Conservation (phyloP, 2,888 invertebrate species). For the Cerastis leucographa region DNA sequence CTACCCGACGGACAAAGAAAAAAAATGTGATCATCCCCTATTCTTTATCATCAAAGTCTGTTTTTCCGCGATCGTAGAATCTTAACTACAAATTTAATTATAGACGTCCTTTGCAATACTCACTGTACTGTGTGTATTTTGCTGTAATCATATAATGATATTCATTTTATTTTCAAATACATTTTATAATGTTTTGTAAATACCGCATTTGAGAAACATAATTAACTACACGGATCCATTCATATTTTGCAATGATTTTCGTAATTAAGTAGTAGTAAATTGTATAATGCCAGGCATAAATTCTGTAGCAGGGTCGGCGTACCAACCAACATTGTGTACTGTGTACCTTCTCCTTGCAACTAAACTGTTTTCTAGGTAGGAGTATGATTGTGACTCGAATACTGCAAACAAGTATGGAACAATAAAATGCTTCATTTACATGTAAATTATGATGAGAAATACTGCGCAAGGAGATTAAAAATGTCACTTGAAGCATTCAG, state of each 20-base stretch:
- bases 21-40: no score
- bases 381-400: constrained; percentile 24
- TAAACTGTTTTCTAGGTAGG: constrained; percentile 9
- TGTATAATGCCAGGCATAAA: not conserved
- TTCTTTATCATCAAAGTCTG: not conserved
- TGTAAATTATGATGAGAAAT: constrained; percentile 57
- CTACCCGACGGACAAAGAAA: no score
- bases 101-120: no score
- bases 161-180: not conserved
- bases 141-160: no score
- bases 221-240: not conserved
- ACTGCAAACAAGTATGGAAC: constrained; percentile 32
- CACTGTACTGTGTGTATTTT: no score
- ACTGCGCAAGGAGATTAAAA: constrained; percentile 44
- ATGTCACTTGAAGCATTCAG: constrained; percentile 31
- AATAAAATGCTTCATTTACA: constrained; percentile 49
- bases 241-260: not conserved
- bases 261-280: not conserved
- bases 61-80: not conserved
- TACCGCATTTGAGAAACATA: not conserved
- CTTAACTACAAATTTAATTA: not conserved
- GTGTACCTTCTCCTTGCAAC: not conserved
- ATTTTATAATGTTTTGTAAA: not conserved
- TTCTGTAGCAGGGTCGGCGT: constrained; percentile 15
- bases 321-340: constrained; percentile 7